These are phyloP conservation scores for Sarcophilus harrisii DNA, from an alignment of 2,797 vertebrate genomes.

Conservation along the genomic window DNA sequence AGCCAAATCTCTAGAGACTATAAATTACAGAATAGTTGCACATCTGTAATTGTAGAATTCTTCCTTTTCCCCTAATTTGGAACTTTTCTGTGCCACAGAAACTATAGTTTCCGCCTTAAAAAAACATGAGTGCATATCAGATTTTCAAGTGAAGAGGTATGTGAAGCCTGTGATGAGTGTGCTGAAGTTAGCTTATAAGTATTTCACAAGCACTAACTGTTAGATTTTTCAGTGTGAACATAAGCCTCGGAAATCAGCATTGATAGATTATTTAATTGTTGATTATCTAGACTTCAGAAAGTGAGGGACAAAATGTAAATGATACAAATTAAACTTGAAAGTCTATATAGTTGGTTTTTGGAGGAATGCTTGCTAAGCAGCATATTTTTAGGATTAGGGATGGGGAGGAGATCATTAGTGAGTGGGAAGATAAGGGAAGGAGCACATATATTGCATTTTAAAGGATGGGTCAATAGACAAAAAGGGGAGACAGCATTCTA, in stretches of 20 bases:
- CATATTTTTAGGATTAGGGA: background rate
- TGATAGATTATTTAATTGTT: background rate
- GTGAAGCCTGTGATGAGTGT: background rate
- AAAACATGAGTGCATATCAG: background rate
- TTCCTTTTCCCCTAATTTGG: accelerated
- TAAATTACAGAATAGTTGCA: background rate
- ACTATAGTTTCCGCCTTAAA: background rate
- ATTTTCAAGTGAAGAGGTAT: background rate
- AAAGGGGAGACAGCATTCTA: background rate
- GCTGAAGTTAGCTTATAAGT: background rate
- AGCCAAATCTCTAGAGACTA: background rate
- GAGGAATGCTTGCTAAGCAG: background rate
- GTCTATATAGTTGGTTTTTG: background rate
- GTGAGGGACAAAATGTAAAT: background rate
- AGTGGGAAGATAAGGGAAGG: background rate
- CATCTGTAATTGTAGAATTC: background rate
- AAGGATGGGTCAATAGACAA: background rate
- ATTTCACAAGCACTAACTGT: background rate
- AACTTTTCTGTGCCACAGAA: background rate
- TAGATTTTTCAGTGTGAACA: background rate
- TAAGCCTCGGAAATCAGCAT: background rate
- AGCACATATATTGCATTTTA: background rate
- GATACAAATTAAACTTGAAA: background rate
- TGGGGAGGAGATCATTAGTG: background rate
- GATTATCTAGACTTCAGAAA: background rate